Evolutionary conservation across 2,113 vertebrate species (phyloP).

Genomic region (Eupsittula cactorum): DNA sequence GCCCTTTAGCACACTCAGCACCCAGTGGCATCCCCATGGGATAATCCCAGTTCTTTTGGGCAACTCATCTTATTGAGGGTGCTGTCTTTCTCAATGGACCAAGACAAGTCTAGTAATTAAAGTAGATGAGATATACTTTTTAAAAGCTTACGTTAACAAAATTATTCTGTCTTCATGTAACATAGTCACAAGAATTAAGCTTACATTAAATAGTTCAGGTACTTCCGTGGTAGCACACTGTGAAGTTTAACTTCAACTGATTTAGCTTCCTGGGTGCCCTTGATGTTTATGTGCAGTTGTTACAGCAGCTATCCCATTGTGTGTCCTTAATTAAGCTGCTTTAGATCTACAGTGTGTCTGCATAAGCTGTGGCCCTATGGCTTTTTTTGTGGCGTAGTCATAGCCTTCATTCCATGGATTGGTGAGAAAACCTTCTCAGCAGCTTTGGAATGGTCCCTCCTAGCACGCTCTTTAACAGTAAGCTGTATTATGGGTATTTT

Average conservation of each 20-base stretch:
- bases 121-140: not conserved
- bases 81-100: not conserved
- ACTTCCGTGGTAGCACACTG: not conserved
- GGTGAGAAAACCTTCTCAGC: not conserved
- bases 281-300: not conserved
- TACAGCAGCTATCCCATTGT: not conserved
- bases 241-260: not conserved
- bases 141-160: not conserved
- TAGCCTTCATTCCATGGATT: not conserved
- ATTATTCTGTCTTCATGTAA: not conserved
- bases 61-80: not conserved
- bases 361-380: not conserved
- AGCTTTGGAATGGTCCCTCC: not conserved
- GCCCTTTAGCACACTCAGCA: not conserved
- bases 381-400: not conserved
- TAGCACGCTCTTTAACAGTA: not conserved
- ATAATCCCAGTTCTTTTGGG: not conserved
- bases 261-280: not conserved
- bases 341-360: accelerated
- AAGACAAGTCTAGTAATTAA: not conserved
- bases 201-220: not conserved
- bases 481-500: not conserved
- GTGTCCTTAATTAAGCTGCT: not conserved
- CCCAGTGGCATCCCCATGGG: not conserved
- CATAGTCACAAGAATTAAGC: not conserved